Base-by-base conservation (phyloP, 2,888 invertebrate species). In the Heteromyza rotundicornis region DNA sequence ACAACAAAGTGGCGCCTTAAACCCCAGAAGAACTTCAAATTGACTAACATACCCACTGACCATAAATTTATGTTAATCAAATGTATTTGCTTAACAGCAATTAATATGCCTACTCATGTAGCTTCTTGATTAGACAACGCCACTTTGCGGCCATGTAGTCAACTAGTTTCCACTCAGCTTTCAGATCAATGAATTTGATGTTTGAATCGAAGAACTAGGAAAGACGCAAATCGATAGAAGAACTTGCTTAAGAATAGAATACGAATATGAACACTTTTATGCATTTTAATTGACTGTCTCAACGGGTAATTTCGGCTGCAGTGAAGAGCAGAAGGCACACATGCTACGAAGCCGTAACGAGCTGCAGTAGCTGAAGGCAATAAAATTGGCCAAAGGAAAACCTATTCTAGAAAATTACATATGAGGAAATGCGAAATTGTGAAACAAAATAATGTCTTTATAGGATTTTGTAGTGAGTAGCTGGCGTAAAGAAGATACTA, bases 1-100 rank as follows among this genome's bases (percentile, higher is more conserved):
- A 47, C 5, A 47, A 47, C 14, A 47, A 47, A 47, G 19, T 47
- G 47, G 47, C 47, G 47, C 47, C 47, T 40, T 47, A 47, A 5
- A 40, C 40, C 40, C 40, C 8, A 40, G n/a, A 7, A 2, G 3
- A n/a, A n/a, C 40, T 40, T 10, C 27, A 27, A 27, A 27, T 27
- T 27, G 10, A 7, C 27, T 27, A 27, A 27, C 27, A 27, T 27
- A 27, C 27, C 5, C 10, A 27, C 27, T 7, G 5, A 27, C 27
- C 10, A 47, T 19, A 17, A 19, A 47, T 19, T 17, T 47, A 47
- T 47, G 47, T 14, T 47, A 47, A 47, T 47, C 19, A 47, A 47
- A 20, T 19, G 17, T 47, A 20, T 47, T 47, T 47, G 47, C 19
- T 47, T 47, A 47, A 47, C 17, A 19, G 47, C 47, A 47, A 47